Percentiles rank a stretch among this genome's conserved stretches.
phyloP scores from a whole-genome alignment of 2,797 vertebrate genomes.

The Alfaro cultratus region DNA sequence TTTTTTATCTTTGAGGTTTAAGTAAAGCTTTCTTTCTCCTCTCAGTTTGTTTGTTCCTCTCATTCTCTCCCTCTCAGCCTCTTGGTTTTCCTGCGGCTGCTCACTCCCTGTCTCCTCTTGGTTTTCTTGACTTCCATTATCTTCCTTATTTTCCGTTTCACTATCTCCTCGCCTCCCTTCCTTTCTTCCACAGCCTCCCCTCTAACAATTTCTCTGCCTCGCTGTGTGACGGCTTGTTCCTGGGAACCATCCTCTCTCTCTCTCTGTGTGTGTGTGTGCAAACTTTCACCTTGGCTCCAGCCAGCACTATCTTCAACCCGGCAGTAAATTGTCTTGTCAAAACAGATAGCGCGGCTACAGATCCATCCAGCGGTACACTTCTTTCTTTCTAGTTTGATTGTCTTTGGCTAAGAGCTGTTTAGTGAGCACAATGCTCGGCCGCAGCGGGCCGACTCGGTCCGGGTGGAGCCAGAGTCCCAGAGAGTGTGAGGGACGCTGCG shows the following conservation, averaged over 20 bases:
- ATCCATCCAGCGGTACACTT: slow-evolving; percentile 26
- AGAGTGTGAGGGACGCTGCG: slow-evolving; percentile 53
- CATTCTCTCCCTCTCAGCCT: slow-evolving; percentile 10
- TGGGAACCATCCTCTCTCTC: slow-evolving; percentile 49
- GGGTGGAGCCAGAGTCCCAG: slow-evolving; percentile 51
- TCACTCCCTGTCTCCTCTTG: slow-evolving; percentile 5
- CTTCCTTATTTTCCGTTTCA: slow-evolving; percentile 5
- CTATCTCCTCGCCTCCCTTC: slow-evolving; percentile 36
- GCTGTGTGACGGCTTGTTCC: slow-evolving; percentile 45
- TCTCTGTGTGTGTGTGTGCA: slow-evolving; percentile 17
- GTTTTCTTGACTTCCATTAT: slow-evolving; percentile 3
- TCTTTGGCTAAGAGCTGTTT: slow-evolving; percentile 52
- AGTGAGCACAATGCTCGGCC: slow-evolving; percentile 24
- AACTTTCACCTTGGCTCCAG: slow-evolving; percentile 76
- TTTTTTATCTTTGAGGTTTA: background rate
- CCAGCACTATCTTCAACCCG: slow-evolving; percentile 66
- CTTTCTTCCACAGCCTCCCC: slow-evolving; percentile 31
- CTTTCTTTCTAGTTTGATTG: slow-evolving; percentile 2
- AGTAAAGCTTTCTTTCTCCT: background rate
- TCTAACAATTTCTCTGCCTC: slow-evolving; percentile 32
- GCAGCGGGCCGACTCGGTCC: slow-evolving; percentile 26
- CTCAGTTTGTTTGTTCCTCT: background rate
- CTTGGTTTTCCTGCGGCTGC: background rate
- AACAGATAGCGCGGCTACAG: slow-evolving; percentile 66
- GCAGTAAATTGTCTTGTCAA: slow-evolving; percentile 80